Conservation (phyloP, 2,888 invertebrate genomes). For the Drymonia ruficornis region DNA sequence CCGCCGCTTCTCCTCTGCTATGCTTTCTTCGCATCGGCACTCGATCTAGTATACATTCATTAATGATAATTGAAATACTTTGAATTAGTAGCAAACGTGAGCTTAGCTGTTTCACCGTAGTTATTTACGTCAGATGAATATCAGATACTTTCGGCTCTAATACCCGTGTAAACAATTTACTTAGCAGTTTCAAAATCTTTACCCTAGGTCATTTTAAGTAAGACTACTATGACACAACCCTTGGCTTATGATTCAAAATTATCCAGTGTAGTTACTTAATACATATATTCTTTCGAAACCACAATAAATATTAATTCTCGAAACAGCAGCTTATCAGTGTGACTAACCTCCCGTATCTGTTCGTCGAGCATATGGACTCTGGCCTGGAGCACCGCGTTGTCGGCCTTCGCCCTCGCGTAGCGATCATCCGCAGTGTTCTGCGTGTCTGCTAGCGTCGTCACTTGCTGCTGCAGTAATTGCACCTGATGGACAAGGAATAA, state of each 20-base stretch:
- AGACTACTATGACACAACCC: too few species aligned
- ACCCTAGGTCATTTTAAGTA: too few species aligned
- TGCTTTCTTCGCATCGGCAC: conserved; percentile 89
- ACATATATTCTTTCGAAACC: too few species aligned
- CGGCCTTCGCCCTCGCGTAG: conserved; percentile 95
- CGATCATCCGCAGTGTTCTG: conserved; percentile 95
- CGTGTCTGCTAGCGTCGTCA: conserved; percentile 94
- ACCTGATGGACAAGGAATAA: conserved; percentile 86
- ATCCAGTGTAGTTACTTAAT: too few species aligned
- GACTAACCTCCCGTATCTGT: conserved; percentile 88
- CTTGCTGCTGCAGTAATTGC: conserved; percentile 96
- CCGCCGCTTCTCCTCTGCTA: conserved; percentile 93
- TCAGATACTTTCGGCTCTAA: too few species aligned
- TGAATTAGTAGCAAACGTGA: too few species aligned
- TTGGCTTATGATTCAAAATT: too few species aligned
- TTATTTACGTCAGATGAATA: too few species aligned
- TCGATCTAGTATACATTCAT: conserved; percentile 84
- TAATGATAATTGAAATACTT: conserved; percentile 6
- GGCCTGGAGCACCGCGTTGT: conserved; percentile 96
- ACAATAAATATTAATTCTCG: too few species aligned
- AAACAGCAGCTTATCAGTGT: background rate
- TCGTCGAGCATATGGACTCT: conserved; percentile 97
- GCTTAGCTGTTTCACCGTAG: too few species aligned
- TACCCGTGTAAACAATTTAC: too few species aligned
- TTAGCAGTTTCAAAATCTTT: too few species aligned